Percentiles rank a stretch among this genome's conserved stretches.
Evolutionary conservation across 2,797 vertebrate genomes (phyloP).

Genomic region (Sebastes hopkinsi): DNA sequence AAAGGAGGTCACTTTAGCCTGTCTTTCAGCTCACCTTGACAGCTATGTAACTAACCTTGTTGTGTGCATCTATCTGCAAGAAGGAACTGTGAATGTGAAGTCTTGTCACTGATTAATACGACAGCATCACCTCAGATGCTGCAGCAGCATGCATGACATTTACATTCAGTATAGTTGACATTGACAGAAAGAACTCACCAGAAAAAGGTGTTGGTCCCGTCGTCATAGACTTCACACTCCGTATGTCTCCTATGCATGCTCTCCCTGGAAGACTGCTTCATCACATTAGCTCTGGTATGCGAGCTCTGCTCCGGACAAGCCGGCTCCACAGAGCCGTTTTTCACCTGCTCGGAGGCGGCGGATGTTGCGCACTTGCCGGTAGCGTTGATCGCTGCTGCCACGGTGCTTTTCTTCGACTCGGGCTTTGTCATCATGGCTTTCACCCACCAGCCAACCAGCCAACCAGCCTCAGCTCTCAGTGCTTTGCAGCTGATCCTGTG

Average conservation of each 20-base stretch:
- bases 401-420: slow-evolving; percentile 73
- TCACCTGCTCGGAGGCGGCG: slow-evolving; percentile 60
- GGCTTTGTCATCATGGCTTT: slow-evolving; percentile 82
- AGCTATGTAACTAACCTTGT: neutral
- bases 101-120: neutral
- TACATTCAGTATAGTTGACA: neutral
- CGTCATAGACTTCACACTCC: slow-evolving; percentile 94
- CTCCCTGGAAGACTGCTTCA: slow-evolving; percentile 74
- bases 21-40: slow-evolving; percentile 70
- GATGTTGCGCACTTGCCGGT: slow-evolving; percentile 49
- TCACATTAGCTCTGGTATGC: slow-evolving; percentile 52
- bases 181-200: slow-evolving; percentile 84
- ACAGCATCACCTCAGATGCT: neutral
- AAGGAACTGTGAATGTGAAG: neutral
- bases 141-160: neutral
- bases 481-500: neutral
- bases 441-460: neutral
- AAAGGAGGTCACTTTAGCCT: slow-evolving; percentile 24
- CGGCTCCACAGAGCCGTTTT: slow-evolving; percentile 61
- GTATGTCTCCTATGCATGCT: slow-evolving; percentile 82
- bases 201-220: slow-evolving; percentile 98
- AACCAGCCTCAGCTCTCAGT: neutral
- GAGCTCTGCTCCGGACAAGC: slow-evolving; percentile 42
- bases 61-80: neutral
- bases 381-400: slow-evolving; percentile 19